These are phyloP conservation scores for Gymnothorax reevesii DNA, from an alignment of 2,797 vertebrate genomes.

Conservation along the genomic window DNA sequence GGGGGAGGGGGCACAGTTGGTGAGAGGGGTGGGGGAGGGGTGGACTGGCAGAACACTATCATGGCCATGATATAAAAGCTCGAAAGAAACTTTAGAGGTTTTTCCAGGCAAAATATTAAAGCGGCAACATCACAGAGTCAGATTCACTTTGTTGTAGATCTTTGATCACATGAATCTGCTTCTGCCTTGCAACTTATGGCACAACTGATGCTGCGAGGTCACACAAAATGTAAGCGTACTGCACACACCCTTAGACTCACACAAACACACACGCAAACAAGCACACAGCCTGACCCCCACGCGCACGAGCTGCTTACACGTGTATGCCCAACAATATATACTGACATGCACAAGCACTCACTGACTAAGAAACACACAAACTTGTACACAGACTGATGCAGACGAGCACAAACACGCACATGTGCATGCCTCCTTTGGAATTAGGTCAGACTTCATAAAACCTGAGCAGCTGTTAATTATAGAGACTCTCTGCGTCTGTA, in stretches of 20 bases:
- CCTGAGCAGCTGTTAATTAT: slow-evolving; percentile 1
- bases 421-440: background rate
- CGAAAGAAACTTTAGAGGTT: background rate
- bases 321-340: background rate
- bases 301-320: background rate
- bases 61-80: background rate
- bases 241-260: background rate
- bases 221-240: background rate
- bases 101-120: slow-evolving; percentile 9
- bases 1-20: background rate
- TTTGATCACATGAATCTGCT: slow-evolving; percentile 7
- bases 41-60: background rate
- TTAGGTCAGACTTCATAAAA: slow-evolving; percentile 7
- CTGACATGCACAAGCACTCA: background rate
- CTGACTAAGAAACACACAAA: background rate
- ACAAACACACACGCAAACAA: background rate
- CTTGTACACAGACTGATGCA: too few species aligned
- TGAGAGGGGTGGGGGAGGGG: background rate
- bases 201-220: background rate
- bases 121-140: background rate
- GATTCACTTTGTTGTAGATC: background rate
- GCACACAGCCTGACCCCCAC: background rate
- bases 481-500: background rate
- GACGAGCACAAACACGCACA: background rate
- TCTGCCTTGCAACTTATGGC: too few species aligned